These are phyloP conservation scores for Paelopatides confundens DNA, from an alignment of 53 echinoderm and acorn worm genomes.

Conservation along the genomic window DNA sequence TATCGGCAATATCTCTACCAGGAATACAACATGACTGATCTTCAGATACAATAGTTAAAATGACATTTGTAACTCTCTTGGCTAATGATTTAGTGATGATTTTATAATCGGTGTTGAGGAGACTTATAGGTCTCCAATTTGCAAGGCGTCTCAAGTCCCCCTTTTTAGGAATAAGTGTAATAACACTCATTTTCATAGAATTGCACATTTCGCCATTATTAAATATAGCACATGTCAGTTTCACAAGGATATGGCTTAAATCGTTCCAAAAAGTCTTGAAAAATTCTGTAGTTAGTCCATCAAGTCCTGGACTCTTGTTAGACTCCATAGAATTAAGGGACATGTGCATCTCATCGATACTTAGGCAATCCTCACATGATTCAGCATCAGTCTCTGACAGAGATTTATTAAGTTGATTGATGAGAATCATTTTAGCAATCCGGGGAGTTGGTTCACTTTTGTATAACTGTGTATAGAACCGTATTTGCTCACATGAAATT, in stretches of 20 bases:
- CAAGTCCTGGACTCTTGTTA: conserved; percentile 60
- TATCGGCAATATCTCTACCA: conserved; percentile 38
- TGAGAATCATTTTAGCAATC: background rate
- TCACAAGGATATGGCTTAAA: background rate
- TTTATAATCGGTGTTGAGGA: conserved; percentile 62
- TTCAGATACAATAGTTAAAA: background rate
- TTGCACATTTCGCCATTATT: background rate
- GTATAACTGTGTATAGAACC: background rate
- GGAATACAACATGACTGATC: conserved; percentile 45
- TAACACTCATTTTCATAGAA: conserved; percentile 23
- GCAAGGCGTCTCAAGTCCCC: background rate
- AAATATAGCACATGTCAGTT: background rate
- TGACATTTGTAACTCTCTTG: conserved; percentile 29
- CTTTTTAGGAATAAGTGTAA: conserved; percentile 49
- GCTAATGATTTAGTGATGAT: conserved; percentile 53
- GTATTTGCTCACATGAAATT: background rate
- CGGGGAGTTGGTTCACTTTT: background rate
- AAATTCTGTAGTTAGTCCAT: conserved; percentile 64
- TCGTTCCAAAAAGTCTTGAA: conserved; percentile 49
- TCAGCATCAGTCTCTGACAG: background rate
- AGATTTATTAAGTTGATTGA: background rate
- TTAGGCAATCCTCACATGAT: background rate
- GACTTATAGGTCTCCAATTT: conserved; percentile 66
- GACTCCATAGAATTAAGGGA: conserved; percentile 42
- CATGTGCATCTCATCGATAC: background rate